These are phyloP conservation scores for Andrena hattorfiana DNA, from an alignment of 2,888 invertebrate genomes.

Conservation along the genomic window DNA sequence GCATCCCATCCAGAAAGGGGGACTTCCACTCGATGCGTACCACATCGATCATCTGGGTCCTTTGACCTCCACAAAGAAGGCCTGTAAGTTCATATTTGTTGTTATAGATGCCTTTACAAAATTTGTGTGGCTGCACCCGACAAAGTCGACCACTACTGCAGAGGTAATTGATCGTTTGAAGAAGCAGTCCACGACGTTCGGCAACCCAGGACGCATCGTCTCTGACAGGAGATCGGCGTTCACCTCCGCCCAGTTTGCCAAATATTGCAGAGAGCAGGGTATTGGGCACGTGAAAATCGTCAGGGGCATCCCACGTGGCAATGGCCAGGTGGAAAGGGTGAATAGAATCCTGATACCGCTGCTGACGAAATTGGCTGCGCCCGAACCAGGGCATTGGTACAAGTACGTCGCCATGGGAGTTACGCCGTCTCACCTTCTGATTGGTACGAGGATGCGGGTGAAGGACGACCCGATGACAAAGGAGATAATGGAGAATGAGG, in stretches of 20 bases:
- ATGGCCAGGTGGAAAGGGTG: constrained; percentile 6
- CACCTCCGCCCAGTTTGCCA: constrained; percentile 33
- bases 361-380: constrained; percentile 53
- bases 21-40: not conserved
- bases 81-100: not conserved
- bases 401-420: constrained; percentile 53
- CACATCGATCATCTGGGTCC: constrained; percentile 6
- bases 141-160: not conserved
- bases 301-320: constrained; percentile 30
- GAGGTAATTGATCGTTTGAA: constrained; percentile 27
- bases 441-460: constrained; percentile 46
- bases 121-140: constrained; percentile 34
- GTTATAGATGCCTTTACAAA: not conserved
- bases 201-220: constrained; percentile 47
- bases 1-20: not conserved
- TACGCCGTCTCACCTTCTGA: constrained; percentile 28
- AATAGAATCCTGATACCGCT: constrained; percentile 41
- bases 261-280: constrained; percentile 32
- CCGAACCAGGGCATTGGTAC: constrained; percentile 34
- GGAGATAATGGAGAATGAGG: no score
- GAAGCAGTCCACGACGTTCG: constrained; percentile 27
- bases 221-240: constrained; percentile 52
- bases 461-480: no score
- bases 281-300: constrained; percentile 43
- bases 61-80: not conserved